These are phyloP conservation scores for Mimas tiliae DNA, from an alignment of 2,888 invertebrate species.

Conservation along the genomic window DNA sequence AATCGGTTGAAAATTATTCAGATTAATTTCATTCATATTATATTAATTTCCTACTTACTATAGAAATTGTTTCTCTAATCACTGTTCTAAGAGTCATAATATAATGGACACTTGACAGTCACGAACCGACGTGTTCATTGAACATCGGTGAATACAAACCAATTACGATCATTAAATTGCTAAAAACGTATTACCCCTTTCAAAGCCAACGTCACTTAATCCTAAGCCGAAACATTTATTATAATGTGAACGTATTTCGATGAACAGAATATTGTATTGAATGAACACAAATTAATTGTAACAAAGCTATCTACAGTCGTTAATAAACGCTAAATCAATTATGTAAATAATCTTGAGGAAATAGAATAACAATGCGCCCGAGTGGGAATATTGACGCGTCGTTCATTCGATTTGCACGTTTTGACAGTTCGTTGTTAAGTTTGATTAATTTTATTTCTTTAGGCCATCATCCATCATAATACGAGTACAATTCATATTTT, in stretches of 20 bases:
- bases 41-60: background rate
- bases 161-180: constrained; percentile 7
- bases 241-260: background rate
- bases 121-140: constrained; percentile 13
- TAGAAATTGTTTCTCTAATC: background rate
- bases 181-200: constrained; percentile 7
- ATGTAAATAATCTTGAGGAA: constrained; percentile 5
- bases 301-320: background rate
- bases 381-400: background rate
- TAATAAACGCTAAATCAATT: constrained; percentile 5
- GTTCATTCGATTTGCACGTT: background rate
- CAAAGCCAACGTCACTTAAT: constrained; percentile 1
- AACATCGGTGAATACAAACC: constrained; percentile 13
- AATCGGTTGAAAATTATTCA: no score
- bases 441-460: background rate
- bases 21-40: no score
- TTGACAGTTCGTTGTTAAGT: background rate
- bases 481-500: background rate
- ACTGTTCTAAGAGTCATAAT: background rate
- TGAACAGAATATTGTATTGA: no score
- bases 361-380: background rate
- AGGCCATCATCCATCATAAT: background rate
- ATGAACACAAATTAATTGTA: background rate
- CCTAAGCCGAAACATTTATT: background rate
- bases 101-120: background rate